Conservation (phyloP, 2,113 vertebrate species). For the Stomatorhinus ivindoensis region DNA sequence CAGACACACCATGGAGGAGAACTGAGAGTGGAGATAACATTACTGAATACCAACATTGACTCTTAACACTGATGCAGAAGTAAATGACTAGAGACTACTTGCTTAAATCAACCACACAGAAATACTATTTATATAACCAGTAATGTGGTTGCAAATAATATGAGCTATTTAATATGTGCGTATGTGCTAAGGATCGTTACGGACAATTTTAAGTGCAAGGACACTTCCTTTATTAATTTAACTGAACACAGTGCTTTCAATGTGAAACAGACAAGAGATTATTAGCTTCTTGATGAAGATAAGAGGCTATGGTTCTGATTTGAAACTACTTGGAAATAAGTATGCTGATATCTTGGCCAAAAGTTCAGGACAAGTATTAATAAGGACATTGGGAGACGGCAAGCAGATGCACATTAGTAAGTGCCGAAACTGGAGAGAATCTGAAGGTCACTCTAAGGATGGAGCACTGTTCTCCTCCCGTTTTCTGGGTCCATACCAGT, state of each 20-base stretch:
- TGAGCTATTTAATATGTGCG: neutral
- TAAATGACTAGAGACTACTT: neutral
- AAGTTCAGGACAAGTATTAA: neutral
- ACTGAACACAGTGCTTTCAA: neutral
- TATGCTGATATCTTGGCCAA: neutral
- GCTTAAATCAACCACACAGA: neutral
- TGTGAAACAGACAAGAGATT: neutral
- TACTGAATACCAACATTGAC: neutral
- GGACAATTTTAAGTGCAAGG: neutral
- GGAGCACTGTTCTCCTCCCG: neutral
- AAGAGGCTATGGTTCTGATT: neutral
- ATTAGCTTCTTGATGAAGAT: neutral
- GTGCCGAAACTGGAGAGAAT: neutral
- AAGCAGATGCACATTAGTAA: neutral
- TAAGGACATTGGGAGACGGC: neutral
- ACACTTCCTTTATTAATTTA: neutral
- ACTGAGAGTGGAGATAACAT: neutral
- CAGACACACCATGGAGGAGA: slow-evolving; percentile 39
- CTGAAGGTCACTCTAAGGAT: slow-evolving; percentile 1
- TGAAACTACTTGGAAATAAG: neutral
- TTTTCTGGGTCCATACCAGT: neutral
- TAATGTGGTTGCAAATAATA: neutral
- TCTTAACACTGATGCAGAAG: neutral
- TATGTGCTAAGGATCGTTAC: neutral
- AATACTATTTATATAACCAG: neutral